Evolutionary conservation across 2,888 invertebrate genomes (phyloP).

Genomic region (Epirrhoe tristata): DNA sequence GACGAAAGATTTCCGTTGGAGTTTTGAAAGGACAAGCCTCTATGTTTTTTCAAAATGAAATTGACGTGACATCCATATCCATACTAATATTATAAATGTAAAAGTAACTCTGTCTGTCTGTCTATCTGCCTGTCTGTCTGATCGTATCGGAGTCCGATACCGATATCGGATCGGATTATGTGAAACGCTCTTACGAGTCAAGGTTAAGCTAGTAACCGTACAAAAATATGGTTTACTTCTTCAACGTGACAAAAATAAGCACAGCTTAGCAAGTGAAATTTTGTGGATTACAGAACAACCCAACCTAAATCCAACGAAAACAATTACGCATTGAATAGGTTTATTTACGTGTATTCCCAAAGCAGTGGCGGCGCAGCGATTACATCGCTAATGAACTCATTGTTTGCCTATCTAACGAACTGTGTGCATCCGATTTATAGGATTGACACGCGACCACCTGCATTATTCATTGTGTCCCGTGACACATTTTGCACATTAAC

Average conservation of each 20-base stretch:
- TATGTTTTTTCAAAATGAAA: too few relatives aligned
- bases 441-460: slow-evolving; percentile 39
- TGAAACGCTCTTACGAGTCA: too few relatives aligned
- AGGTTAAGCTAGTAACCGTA: too few relatives aligned
- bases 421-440: slow-evolving; percentile 58
- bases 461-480: slow-evolving; percentile 34
- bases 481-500: slow-evolving; percentile 27
- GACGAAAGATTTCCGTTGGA: too few relatives aligned
- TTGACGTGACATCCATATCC: too few relatives aligned
- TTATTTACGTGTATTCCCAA: slow-evolving; percentile 33
- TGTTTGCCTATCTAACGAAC: slow-evolving; percentile 82
- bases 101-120: too few relatives aligned
- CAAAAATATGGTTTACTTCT: not conserved
- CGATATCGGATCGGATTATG: too few relatives aligned
- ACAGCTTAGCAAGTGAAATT: not conserved
- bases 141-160: too few relatives aligned
- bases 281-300: not conserved
- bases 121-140: too few relatives aligned
- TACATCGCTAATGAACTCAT: slow-evolving; percentile 82
- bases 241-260: not conserved
- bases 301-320: slow-evolving; percentile 19
- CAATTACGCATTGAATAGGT: slow-evolving; percentile 24
- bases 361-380: slow-evolving; percentile 69
- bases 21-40: too few relatives aligned
- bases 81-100: too few relatives aligned